phyloP scores from a whole-genome alignment of 2,113 vertebrate genomes.

The Lagopus leucura region DNA sequence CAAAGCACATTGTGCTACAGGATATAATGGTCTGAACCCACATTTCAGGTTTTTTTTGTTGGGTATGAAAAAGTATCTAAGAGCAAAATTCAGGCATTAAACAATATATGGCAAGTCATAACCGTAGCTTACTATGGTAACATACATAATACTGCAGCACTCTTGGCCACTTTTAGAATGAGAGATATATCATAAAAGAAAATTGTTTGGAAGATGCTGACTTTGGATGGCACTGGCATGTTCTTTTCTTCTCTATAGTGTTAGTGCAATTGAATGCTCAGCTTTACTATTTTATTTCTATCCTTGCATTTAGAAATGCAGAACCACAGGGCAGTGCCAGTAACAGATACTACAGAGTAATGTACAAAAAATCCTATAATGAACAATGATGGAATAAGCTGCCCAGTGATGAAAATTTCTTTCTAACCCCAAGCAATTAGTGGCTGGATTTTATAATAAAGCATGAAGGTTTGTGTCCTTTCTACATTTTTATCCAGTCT shows the following conservation, averaged over 20 bases:
- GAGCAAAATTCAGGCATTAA: conserved; percentile 41
- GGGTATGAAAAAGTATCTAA: background rate
- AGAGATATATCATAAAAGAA: conserved; percentile 22
- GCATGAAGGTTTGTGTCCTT: conserved; percentile 32
- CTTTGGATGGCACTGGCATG: background rate
- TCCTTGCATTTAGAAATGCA: background rate
- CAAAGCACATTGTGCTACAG: background rate
- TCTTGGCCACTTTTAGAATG: background rate
- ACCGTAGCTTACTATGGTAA: conserved; percentile 13
- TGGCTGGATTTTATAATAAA: background rate
- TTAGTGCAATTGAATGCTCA: background rate
- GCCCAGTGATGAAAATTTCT: conserved; percentile 31
- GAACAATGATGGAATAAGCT: conserved; percentile 23
- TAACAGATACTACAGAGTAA: background rate
- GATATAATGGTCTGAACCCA: background rate
- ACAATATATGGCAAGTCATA: conserved; percentile 29
- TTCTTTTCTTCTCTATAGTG: background rate
- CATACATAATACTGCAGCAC: background rate
- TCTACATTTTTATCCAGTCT: conserved; percentile 30
- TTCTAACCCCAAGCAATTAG: conserved; percentile 50
- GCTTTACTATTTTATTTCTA: conserved; percentile 15
- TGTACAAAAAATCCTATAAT: conserved; percentile 13
- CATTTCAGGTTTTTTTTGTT: background rate
- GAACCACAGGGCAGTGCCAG: background rate
- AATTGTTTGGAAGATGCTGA: conserved; percentile 33